Percentiles rank a stretch among this genome's conserved stretches.
Conservation (phyloP, 2,113 vertebrate species). For the Periophthalmodon schlosseri region DNA sequence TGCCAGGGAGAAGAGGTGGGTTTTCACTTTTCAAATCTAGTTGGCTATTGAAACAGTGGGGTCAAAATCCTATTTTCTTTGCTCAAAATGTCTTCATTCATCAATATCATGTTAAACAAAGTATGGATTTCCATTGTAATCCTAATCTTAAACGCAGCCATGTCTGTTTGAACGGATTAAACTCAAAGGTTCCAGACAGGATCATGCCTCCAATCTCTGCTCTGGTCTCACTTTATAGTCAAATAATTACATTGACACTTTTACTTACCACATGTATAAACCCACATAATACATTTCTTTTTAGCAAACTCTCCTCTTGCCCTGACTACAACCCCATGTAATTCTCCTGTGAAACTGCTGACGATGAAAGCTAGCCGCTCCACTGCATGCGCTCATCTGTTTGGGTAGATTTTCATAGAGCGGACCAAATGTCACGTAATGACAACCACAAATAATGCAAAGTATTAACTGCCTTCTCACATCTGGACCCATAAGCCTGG, state of each 20-base stretch:
- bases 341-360: conserved; percentile 17
- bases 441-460: conserved; percentile 26
- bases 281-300: conserved; percentile 23
- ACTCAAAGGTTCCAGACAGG: not conserved
- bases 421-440: conserved; percentile 34
- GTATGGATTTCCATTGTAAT: not conserved
- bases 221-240: conserved; percentile 15
- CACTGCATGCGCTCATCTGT: conserved; percentile 31
- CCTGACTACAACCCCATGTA: conserved; percentile 35
- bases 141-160: not conserved
- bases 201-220: not conserved
- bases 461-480: conserved; percentile 23
- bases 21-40: too few relatives aligned
- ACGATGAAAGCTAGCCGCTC: conserved; percentile 41
- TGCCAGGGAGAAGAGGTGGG: too few relatives aligned
- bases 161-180: not conserved
- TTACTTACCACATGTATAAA: not conserved
- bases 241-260: not conserved
- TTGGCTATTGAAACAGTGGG: too few relatives aligned
- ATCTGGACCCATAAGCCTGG: conserved; percentile 34
- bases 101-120: not conserved
- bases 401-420: conserved; percentile 37
- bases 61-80: too few relatives aligned
- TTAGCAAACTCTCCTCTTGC: conserved; percentile 14
- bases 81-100: too few relatives aligned